Conservation (phyloP, 2,888 invertebrate species). For the Heliconius erato region DNA sequence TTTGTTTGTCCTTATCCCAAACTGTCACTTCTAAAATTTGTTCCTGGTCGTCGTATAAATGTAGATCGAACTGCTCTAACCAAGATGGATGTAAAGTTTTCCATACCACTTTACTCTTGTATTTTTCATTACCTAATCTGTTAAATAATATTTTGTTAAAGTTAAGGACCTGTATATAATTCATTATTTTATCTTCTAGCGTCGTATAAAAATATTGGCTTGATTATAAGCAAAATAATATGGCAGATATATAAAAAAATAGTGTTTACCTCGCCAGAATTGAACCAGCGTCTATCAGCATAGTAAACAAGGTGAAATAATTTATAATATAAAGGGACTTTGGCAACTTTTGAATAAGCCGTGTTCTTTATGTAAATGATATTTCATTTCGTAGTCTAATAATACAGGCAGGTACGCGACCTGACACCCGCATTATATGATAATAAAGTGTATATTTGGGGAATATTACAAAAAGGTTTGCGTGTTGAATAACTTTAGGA, state of each 20-base stretch:
- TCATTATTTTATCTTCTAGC: neutral
- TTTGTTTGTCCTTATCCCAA: conserved; percentile 94
- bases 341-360: conserved; percentile 2
- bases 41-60: conserved; percentile 97
- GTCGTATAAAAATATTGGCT: neutral
- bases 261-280: neutral
- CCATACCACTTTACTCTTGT: conserved; percentile 96
- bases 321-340: neutral
- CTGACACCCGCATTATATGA: conserved; percentile 16
- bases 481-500: neutral
- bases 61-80: conserved; percentile 99
- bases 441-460: conserved; percentile 6
- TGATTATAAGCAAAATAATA: neutral
- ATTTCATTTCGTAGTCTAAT: conserved; percentile 5
- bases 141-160: conserved; percentile 39
- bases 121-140: conserved; percentile 98
- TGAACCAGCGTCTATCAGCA: neutral
- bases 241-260: neutral
- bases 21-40: conserved; percentile 96
- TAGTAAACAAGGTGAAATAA: neutral
- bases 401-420: conserved; percentile 19
- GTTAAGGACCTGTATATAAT: neutral
- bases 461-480: neutral
- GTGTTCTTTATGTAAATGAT: conserved; percentile 13
- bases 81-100: conserved; percentile 95